A percentile compares a stretch with the other conserved stretches of the same genome.
These are phyloP conservation scores for Eudasyphora cyanicolor DNA, from an alignment of 2,888 invertebrate species.

Conservation along the genomic window DNA sequence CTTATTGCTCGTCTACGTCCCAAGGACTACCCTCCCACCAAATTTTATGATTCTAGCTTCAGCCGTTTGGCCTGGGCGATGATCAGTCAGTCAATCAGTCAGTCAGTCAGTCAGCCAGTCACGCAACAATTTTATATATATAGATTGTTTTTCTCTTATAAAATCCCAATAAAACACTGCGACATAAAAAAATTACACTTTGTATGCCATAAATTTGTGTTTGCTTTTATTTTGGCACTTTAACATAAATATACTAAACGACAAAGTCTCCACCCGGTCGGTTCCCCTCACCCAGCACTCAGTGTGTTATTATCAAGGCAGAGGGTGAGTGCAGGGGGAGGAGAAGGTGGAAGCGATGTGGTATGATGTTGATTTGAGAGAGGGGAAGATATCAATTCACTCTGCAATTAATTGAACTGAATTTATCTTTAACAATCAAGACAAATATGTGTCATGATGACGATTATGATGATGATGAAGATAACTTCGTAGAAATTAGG, in stretches of 20 bases:
- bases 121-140: too few species aligned
- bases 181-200: constrained; percentile 24
- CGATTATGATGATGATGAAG: too few species aligned
- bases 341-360: not conserved
- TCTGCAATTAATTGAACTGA: constrained; percentile 15
- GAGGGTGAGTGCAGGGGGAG: not conserved
- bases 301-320: not conserved
- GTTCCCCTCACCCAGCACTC: too few species aligned
- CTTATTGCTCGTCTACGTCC: too few species aligned
- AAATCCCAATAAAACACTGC: constrained; percentile 11
- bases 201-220: constrained; percentile 2
- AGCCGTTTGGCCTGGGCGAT: too few species aligned
- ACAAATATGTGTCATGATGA: constrained; percentile 22
- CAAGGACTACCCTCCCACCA: too few species aligned
- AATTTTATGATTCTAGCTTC: too few species aligned
- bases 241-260: not conserved
- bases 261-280: too few species aligned
- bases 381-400: not conserved
- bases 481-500: not conserved
- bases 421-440: not conserved
- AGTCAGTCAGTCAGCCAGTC: too few species aligned
- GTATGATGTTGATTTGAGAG: not conserved
- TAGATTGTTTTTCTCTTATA: too few species aligned
- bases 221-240: not conserved
- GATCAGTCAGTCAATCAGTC: too few species aligned